Evolutionary conservation across 1,140 invertebrate genomes (phyloP), one percentile per base, ranked within the genome.

Genomic region (Macrobrachium nipponense): DNA sequence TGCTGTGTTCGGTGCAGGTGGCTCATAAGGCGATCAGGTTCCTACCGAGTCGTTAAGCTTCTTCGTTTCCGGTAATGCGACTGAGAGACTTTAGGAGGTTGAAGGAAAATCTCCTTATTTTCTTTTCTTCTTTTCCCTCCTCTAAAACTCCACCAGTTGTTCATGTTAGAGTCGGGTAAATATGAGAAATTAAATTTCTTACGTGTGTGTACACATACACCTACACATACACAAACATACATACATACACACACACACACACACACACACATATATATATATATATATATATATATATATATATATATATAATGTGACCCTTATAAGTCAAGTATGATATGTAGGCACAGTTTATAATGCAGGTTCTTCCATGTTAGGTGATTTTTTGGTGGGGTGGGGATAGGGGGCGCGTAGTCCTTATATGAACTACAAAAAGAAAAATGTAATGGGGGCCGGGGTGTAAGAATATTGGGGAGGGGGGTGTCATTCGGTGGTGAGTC

Each of bases 241-340:
- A 59, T 76, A 11, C 59, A 58, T 76, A 20, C 59, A 58, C 59
- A 58, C 64, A 43, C 44, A 43, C 64, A 43, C 64, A 43, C 64
- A 51, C 64, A 43, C 64, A 43, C 64, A 43, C 51, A 15, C 8
- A 36, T 36, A 14, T 68, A n/a, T 68, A 15, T 68, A 36, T 80
- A 36, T 80, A 36, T 68, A 36, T 72, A 51, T 72, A 18, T 81
- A 18, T 81, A 11, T 81, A 27, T 72, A 11, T 72, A n/a, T 44
- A 20, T n/a, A 20, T 17, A 20, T 15, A 8, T 44, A 18, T 44
- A 20, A 11, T 76, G 14, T 51, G 43, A 43, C 18, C 12, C 51
- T 11, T 44, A n/a, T 66, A 23, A 17, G n/a, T 18, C 27, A 14
- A 0, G 7, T 23, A 7, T 80, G 20, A 12, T 62, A 5, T 20